Base-by-base conservation (phyloP, 2,797 vertebrate genomes). In the Ciconia nigra region DNA sequence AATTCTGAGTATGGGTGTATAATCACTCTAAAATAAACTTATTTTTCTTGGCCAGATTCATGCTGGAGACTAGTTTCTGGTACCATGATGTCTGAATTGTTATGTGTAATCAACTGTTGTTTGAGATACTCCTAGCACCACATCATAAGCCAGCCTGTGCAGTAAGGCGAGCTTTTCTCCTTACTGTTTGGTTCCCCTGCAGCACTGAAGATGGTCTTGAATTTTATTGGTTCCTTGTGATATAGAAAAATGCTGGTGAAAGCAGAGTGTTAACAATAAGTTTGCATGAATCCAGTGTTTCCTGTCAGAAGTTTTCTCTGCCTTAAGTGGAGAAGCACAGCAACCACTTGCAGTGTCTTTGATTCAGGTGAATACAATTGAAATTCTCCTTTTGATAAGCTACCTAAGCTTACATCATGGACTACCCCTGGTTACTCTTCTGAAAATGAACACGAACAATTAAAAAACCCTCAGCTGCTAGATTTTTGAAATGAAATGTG, bases 381-480 rank as follows among this genome's bases (percentile, higher is more conserved):
- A 74, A 71, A 67, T 78, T 46, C 46, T 83, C 35, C 33, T 90
- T 90, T 49, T 70, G 35, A 35, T 84, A 17, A 84, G 25, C 81
- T 78, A 4, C 15, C 33, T 57, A 29, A 86, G 41, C 42, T 92
- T 65, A 67, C 33, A 25, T 71, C 22, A 24, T 67, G 47, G 74
- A 39, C 24, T 88, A 1, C 33, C 24, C 5, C 11, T 0, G 0
- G 17, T 39, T 70, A 28, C 21, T 88, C 41, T 81, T 55, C 52
- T 74, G 61, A 47, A 88, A 88, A 58, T n/a, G 22, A 83, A 39
- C 20, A 10, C 3, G 19, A 55, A 20, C 37, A 41, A 62, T 82
- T 52, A 28, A 37, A 52, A 89, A 70, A 29, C 4, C 6, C 19
- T 79, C 47, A 63, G 31, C 52, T 78, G 13, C 18, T 55, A 3